Conservation (phyloP, 2,797 vertebrate species). For the Typhlichthys eigenmanni region DNA sequence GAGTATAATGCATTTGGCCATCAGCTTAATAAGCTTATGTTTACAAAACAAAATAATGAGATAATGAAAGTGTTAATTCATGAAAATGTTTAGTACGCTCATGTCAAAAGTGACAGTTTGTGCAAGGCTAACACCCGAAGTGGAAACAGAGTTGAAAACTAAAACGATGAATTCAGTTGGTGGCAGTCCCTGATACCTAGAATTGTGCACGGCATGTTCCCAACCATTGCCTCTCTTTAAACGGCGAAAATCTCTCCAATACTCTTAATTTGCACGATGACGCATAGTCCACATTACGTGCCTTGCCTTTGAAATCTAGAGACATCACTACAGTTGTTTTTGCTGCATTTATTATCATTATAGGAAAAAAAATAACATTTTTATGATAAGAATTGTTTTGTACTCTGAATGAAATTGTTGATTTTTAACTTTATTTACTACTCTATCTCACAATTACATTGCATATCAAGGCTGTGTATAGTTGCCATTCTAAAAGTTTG, state of each 20-base stretch:
- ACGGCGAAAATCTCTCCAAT: constrained; percentile 87
- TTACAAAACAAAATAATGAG: constrained; percentile 78
- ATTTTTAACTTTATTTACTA: constrained; percentile 99
- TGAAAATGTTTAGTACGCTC: constrained; percentile 71
- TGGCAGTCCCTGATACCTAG: constrained; percentile 79
- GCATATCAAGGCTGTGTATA: constrained; percentile 99
- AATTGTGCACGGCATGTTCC: constrained; percentile 85
- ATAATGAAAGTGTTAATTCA: constrained; percentile 59
- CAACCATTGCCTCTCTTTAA: constrained; percentile 89
- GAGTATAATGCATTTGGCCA: constrained; percentile 86
- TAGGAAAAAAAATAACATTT: constrained; percentile 94
- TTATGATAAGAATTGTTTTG: constrained; percentile 99
- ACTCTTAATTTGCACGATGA: constrained; percentile 99
- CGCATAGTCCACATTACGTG: constrained; percentile 99
- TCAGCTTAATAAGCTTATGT: constrained; percentile 89
- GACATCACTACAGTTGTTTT: constrained; percentile 99
- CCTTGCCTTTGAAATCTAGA: constrained; percentile 99
- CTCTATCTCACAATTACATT: constrained; percentile 99
- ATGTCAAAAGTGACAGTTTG: constrained; percentile 84
- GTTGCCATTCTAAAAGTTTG: constrained; percentile 95
- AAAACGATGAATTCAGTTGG: constrained; percentile 79
- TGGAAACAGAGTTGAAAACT: constrained; percentile 51
- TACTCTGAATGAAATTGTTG: constrained; percentile 98
- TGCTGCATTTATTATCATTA: constrained; percentile 99
- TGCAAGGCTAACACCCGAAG: constrained; percentile 73